Evolutionary conservation across 2,888 invertebrate species (phyloP), one percentile per base, ranked within the genome.

Genomic region (Zhengitettix transpicula): DNA sequence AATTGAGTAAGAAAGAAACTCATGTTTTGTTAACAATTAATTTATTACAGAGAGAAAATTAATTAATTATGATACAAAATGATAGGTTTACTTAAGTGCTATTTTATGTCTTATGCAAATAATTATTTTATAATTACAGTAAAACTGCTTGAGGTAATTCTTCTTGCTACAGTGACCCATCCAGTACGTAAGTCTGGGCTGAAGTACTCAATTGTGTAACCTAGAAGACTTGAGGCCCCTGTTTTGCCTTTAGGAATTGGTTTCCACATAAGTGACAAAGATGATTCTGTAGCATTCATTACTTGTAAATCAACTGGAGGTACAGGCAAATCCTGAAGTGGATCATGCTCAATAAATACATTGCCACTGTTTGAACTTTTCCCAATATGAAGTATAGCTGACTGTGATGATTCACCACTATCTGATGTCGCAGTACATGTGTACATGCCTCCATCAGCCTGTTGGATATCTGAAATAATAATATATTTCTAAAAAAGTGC

Each of bases 351-450:
- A 64, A 86, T 77, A n/a, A 75, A 77, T 61, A 77, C 76, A 16
- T 15, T 76, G 77, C 60, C 76, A 16, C 16, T 76, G 77, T 60
- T 77, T 51, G 75, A 72, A 41, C 78, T 76, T 52, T 75, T 73
- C 67, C 72, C 72, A 5, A 86, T 82, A 65, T 78, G 78, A 56
- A 86, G 72, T 5, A 82, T 81, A 5, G 90, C 89, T 57, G 86
- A 83, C 85, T 89, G 89, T 1, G 86, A 85, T 53, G 89, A 86
- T 70, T 89, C 89, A 7, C 91, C 91, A 67, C 87, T 86, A 68
- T 85, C 85, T 58, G 89, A 89, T 12, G 83, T 83, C 28, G 89
- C 91, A 56, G 85, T 85, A 72, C 92, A 93, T 0, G 87, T 88
- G 73, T 90, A 93, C 17, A 84, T 73, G 0, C 88, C 90, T 1